Conservation (phyloP, 2,113 vertebrate genomes). For the Pachypanchax playfairii region DNA sequence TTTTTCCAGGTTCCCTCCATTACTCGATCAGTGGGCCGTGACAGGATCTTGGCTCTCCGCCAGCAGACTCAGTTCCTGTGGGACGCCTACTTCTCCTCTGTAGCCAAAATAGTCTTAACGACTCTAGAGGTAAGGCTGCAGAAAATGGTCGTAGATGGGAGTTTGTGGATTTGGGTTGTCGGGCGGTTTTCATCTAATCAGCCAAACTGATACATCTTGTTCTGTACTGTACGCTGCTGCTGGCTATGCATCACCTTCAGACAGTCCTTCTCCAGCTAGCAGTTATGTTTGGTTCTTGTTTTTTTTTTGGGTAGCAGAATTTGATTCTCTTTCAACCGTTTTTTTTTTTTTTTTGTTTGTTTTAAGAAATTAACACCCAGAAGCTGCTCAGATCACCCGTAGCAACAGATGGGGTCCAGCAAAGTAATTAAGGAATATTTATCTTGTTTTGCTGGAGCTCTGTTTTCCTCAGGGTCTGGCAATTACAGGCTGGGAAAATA, state of each 20-base stretch:
- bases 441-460: slow-evolving; percentile 7
- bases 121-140: slow-evolving; percentile 79
- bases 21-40: slow-evolving; percentile 75
- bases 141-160: slow-evolving; percentile 32
- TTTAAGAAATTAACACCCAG: slow-evolving; percentile 10
- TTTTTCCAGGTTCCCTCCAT: slow-evolving; percentile 79
- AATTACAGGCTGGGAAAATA: not conserved
- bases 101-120: slow-evolving; percentile 82
- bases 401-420: not conserved
- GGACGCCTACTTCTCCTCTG: slow-evolving; percentile 85
- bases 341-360: slow-evolving; percentile 14
- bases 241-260: slow-evolving; percentile 36
- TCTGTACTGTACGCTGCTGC: slow-evolving; percentile 8
- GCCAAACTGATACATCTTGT: slow-evolving; percentile 5
- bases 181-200: slow-evolving; percentile 45
- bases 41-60: slow-evolving; percentile 78
- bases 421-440: slow-evolving; percentile 1
- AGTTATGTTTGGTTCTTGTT: slow-evolving; percentile 8
- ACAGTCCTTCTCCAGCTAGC: slow-evolving; percentile 26
- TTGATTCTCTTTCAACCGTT: not conserved
- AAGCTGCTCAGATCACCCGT: not conserved
- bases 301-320: slow-evolving; percentile 5
- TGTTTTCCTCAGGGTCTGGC: not conserved
- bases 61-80: slow-evolving; percentile 83
- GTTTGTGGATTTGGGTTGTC: slow-evolving; percentile 36